Conservation (phyloP, 1,140 invertebrate species). For the Ectropis grisescens region DNA sequence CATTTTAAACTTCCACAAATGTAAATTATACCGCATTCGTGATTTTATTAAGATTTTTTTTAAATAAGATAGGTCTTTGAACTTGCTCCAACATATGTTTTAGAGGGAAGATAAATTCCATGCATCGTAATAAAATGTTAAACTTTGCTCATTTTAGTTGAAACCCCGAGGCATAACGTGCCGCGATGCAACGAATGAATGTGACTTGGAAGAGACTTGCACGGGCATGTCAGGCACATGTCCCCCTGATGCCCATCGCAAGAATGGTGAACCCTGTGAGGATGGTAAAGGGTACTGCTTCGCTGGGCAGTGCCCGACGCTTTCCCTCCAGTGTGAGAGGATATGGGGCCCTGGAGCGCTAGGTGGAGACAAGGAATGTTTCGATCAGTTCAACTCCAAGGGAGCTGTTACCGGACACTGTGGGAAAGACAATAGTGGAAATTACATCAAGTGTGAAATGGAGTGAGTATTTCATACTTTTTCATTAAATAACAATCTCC, state of each 20-base stretch:
- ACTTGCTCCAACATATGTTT: too few relatives aligned
- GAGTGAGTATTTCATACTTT: slow-evolving; percentile 76
- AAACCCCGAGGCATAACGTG: slow-evolving; percentile 83
- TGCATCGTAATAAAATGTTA: too few relatives aligned
- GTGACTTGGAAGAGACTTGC: slow-evolving; percentile 94
- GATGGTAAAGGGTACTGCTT: slow-evolving; percentile 86
- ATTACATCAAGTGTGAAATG: slow-evolving; percentile 87
- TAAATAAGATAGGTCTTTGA: too few relatives aligned
- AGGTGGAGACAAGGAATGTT: slow-evolving; percentile 88
- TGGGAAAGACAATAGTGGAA: slow-evolving; percentile 82
- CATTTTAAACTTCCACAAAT: too few relatives aligned
- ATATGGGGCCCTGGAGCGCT: slow-evolving; percentile 91
- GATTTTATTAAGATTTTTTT: too few relatives aligned
- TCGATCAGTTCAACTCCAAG: slow-evolving; percentile 93
- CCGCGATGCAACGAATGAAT: slow-evolving; percentile 88
- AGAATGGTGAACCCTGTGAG: slow-evolving; percentile 90
- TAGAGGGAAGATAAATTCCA: too few relatives aligned
- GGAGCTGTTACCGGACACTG: slow-evolving; percentile 95
- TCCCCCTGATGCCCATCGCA: slow-evolving; percentile 89
- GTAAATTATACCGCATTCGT: too few relatives aligned
- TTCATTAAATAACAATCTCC: too few relatives aligned
- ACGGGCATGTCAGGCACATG: slow-evolving; percentile 89
- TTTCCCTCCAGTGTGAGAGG: slow-evolving; percentile 87
- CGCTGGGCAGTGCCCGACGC: slow-evolving; percentile 90
- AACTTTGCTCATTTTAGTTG: too few relatives aligned